phyloP scores from a whole-genome alignment of 2,888 invertebrate genomes.

The Empis stercorea region DNA sequence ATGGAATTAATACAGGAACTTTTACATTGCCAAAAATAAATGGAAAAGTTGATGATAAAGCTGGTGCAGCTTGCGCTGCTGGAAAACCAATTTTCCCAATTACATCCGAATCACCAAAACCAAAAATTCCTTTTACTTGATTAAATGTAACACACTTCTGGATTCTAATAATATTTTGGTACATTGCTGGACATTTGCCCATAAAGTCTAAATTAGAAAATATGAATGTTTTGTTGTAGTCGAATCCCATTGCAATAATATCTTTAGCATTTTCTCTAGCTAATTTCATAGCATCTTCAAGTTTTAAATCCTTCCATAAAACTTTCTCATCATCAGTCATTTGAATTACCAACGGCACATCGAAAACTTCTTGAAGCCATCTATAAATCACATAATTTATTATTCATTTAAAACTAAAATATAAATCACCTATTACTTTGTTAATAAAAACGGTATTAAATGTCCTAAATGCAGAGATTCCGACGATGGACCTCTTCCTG shows the following conservation, averaged over 20 bases:
- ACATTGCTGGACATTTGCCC: constrained; percentile 81
- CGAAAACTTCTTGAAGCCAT: constrained; percentile 93
- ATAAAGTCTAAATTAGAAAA: constrained; percentile 91
- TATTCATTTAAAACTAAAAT: no score
- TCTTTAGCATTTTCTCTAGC: constrained; percentile 91
- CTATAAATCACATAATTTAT: constrained; percentile 35
- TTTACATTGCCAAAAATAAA: constrained; percentile 72
- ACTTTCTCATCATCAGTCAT: constrained; percentile 98
- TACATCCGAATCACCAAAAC: constrained; percentile 89
- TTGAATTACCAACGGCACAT: constrained; percentile 92
- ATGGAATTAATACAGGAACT: constrained; percentile 67
- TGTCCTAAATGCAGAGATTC: constrained; percentile 95
- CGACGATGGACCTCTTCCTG: constrained; percentile 93
- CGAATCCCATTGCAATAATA: constrained; percentile 94
- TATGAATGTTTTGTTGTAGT: constrained; percentile 88
- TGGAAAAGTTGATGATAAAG: constrained; percentile 80
- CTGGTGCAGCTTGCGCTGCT: constrained; percentile 90
- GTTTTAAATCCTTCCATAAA: constrained; percentile 86
- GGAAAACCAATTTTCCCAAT: constrained; percentile 98
- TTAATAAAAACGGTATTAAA: constrained; percentile 91
- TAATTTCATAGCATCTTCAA: constrained; percentile 76
- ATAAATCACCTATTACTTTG: constrained; percentile 49
- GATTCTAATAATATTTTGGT: constrained; percentile 82
- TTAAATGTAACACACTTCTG: constrained; percentile 94
- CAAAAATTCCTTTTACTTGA: constrained; percentile 96